phyloP scores from a whole-genome alignment of 1,140 invertebrate species.

The Reticulitermes speratus region DNA sequence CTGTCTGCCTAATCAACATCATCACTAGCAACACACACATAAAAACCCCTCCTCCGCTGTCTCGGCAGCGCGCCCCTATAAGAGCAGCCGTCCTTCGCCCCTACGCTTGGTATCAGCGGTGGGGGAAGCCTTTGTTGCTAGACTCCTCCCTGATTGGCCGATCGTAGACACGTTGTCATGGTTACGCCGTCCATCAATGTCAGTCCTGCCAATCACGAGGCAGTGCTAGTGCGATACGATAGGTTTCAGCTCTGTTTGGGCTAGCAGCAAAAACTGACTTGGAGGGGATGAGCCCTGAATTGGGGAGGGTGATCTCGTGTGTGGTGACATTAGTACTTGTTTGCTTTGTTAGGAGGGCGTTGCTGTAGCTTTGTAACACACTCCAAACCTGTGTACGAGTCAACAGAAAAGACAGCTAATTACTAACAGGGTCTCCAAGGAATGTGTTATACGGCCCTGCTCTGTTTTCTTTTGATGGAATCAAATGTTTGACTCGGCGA shows the following conservation, averaged over 20 bases:
- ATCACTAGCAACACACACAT: conserved; percentile 16
- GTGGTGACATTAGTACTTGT: conserved; percentile 10
- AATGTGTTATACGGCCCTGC: not conserved
- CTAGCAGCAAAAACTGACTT: not conserved
- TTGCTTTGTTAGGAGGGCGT: conserved; percentile 12
- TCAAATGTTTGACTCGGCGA: not conserved
- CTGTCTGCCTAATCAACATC: conserved; percentile 29
- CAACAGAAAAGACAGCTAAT: not conserved
- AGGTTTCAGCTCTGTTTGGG: conserved; percentile 33
- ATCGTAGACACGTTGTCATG: conserved; percentile 28
- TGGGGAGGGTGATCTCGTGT: not conserved
- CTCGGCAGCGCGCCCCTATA: not conserved
- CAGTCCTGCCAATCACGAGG: conserved; percentile 27
- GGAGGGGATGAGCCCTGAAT: not conserved
- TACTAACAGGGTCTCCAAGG: not conserved
- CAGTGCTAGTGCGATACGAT: conserved; percentile 26
- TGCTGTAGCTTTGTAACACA: not conserved
- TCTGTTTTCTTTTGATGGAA: too few species aligned
- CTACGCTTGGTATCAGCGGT: not conserved
- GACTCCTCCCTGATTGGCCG: conserved; percentile 31
- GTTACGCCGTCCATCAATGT: conserved; percentile 31
- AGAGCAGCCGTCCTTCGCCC: not conserved
- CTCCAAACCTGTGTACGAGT: not conserved
- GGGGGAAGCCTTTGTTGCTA: conserved; percentile 6
- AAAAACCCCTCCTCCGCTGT: not conserved